These are phyloP conservation scores for Arctocebus calabarensis DNA, from an alignment of 2,797 vertebrate genomes.

Conservation along the genomic window DNA sequence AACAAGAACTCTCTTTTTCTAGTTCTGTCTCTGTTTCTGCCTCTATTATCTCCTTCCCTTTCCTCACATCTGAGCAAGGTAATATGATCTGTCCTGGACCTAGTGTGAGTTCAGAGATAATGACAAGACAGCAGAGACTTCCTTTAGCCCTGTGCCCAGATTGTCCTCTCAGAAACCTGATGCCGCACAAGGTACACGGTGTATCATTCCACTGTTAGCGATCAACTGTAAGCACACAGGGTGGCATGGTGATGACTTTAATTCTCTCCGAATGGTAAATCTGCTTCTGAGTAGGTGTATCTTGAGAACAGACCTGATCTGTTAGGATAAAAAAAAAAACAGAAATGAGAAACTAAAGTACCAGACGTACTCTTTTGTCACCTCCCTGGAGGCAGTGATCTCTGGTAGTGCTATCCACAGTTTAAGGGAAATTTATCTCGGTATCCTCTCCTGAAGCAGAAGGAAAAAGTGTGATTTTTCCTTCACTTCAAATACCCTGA, in stretches of 20 bases:
- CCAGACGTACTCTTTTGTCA: background rate
- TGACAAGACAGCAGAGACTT: background rate
- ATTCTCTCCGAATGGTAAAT: background rate
- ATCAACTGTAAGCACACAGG: background rate
- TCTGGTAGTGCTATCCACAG: background rate
- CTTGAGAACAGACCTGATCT: background rate
- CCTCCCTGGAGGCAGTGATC: background rate
- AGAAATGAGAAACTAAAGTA: background rate
- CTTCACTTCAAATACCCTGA: background rate
- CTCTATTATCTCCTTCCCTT: background rate
- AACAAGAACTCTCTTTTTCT: background rate
- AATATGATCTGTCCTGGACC: background rate
- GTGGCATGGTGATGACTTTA: background rate
- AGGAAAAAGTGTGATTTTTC: background rate
- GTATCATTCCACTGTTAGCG: background rate
- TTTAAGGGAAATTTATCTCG: background rate
- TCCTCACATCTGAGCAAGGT: background rate
- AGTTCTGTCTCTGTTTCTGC: background rate
- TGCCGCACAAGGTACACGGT: background rate
- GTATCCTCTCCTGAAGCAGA: background rate
- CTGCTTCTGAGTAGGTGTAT: background rate
- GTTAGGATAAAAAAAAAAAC: background rate
- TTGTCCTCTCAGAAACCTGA: background rate
- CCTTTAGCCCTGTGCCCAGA: background rate
- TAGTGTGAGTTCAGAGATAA: background rate